Evolutionary conservation across 2,797 vertebrate species (phyloP).

Genomic region (Mus caroli): DNA sequence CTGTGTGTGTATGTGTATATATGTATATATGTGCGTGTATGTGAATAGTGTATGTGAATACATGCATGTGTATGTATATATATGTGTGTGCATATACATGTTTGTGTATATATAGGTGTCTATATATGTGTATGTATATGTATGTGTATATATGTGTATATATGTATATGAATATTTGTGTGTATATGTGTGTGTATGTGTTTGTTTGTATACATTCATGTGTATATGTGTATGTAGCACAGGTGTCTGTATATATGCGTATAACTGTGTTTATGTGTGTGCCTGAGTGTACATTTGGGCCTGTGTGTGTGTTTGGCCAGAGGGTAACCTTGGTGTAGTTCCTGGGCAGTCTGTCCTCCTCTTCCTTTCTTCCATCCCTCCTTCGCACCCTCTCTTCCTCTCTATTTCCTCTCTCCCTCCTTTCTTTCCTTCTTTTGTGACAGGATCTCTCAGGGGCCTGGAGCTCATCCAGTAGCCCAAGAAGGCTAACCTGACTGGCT

Average conservation of each 20-base stretch:
- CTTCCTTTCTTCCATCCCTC: accelerated
- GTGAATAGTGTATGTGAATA: background rate
- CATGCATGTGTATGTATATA: no score
- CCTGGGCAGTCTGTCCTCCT: no score
- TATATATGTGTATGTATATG: background rate
- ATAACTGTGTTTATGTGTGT: background rate
- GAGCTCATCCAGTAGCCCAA: no score
- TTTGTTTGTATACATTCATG: background rate
- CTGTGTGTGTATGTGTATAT: background rate
- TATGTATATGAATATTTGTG: background rate
- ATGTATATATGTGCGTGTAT: background rate
- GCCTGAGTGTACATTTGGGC: background rate
- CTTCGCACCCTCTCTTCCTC: background rate
- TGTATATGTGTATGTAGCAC: background rate
- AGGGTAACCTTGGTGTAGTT: background rate
- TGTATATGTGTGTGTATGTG: background rate
- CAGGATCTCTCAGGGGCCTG: background rate
- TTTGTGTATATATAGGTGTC: background rate
- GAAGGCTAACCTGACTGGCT: background rate
- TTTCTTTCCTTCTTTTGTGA: background rate
- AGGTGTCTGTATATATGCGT: background rate
- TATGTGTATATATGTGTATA: background rate
- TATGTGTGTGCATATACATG: background rate
- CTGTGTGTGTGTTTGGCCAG: background rate
- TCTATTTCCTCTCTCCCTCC: background rate